These are phyloP conservation scores for Cataglyphis cursor DNA, from an alignment of 2,888 invertebrate genomes.

Conservation along the genomic window DNA sequence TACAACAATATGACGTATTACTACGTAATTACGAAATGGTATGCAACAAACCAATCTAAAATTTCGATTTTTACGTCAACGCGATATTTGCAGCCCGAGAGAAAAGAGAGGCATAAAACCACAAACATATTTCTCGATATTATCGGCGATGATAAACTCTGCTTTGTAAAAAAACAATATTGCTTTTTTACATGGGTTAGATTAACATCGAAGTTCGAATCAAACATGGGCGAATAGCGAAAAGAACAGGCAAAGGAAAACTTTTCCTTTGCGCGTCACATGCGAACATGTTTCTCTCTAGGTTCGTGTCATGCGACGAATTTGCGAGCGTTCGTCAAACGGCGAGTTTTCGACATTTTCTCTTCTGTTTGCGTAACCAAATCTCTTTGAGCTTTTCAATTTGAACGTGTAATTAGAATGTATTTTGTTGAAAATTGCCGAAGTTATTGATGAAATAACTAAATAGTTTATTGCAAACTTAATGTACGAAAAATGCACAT, in stretches of 20 bases:
- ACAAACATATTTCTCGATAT: background rate
- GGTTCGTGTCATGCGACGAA: background rate
- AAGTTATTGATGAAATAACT: background rate
- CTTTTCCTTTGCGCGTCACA: conserved; percentile 8
- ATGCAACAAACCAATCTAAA: conserved; percentile 3
- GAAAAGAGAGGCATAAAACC: background rate
- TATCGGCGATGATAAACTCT: background rate
- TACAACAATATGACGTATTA: background rate
- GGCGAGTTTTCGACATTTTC: background rate
- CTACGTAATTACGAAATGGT: background rate
- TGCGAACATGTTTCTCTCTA: background rate
- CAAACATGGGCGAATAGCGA: background rate
- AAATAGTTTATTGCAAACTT: background rate
- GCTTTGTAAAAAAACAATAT: background rate
- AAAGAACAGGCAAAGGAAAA: conserved; percentile 25
- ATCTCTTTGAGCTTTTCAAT: background rate
- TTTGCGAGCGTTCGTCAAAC: conserved; percentile 12
- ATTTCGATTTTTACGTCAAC: background rate
- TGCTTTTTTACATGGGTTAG: conserved; percentile 1
- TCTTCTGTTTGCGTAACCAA: background rate
- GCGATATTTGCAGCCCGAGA: background rate
- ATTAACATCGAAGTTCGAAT: conserved; percentile 15
- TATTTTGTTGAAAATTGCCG: background rate
- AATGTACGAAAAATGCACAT: no score
- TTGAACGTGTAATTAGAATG: background rate